Percentiles rank a stretch among this genome's conserved stretches.
Evolutionary conservation across 2,113 vertebrate genomes (phyloP).

Genomic region (Apeltes quadracus): DNA sequence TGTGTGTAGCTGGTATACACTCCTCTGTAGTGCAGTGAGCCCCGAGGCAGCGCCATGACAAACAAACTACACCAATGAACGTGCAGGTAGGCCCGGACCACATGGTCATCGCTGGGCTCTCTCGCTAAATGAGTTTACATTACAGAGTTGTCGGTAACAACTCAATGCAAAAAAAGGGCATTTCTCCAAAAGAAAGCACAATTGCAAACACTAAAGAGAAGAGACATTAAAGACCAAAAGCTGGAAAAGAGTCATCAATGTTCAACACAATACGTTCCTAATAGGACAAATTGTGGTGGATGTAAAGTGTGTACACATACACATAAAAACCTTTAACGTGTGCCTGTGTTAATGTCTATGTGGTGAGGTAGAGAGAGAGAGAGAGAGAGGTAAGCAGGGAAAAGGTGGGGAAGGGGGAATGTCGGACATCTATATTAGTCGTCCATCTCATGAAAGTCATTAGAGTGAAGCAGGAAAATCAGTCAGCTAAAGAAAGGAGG

Average conservation of each 20-base stretch:
- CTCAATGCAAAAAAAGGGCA: no score
- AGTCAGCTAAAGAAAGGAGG: conserved; percentile 51
- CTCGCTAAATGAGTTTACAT: conserved; percentile 35
- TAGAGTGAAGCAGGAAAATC: conserved; percentile 45
- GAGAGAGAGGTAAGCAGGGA: no score
- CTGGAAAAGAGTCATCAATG: neutral
- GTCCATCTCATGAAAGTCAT: conserved; percentile 55
- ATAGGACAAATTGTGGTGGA: neutral
- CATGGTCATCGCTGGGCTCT: conserved; percentile 9
- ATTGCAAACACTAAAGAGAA: neutral
- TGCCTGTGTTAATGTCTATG: neutral
- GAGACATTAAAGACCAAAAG: conserved; percentile 20
- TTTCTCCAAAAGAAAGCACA: neutral
- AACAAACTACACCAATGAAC: conserved; percentile 52
- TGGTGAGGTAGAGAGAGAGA: neutral
- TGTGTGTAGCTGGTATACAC: conserved; percentile 14
- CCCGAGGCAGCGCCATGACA: conserved; percentile 29
- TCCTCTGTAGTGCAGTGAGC: conserved; percentile 39
- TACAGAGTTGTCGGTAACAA: conserved; percentile 16
- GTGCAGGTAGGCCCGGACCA: conserved; percentile 26
- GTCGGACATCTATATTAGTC: conserved; percentile 27
- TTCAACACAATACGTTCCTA: conserved; percentile 1
- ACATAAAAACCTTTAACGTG: neutral
- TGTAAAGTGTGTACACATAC: neutral
- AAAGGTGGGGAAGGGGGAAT: neutral